Evolutionary conservation across 2,888 invertebrate genomes (phyloP), one percentile per base, ranked within the genome.

Genomic region (Seira sanloemensis): DNA sequence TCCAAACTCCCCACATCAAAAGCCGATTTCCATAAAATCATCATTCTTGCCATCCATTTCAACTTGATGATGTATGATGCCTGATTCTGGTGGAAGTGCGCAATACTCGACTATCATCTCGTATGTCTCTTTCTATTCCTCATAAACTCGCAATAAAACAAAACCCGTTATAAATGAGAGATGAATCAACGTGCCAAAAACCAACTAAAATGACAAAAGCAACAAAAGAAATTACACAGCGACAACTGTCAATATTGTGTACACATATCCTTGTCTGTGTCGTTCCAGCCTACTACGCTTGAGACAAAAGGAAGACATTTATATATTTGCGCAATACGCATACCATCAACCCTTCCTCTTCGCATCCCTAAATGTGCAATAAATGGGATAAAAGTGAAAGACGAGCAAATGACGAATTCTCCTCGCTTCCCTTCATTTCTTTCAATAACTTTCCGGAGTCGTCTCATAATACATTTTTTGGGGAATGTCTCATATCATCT

Each of bases 371-470:
- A 76, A 76, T 66, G 46, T 37, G 37, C 12, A 37, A 37, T 37
- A 37, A 37, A 37, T 37, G 12, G 12, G 12, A 4, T 37, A 37
- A 12, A 4, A 7, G 5, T 7, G 37, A 4, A 7, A 37, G 37
- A 80, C n/a, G n/a, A 76, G 46, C 75, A 81, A 76, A 81, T 81
- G 81, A 81, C 76, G 76, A 71, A 81, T 81, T 81, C 81, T 76
- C 76, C 66, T 81, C 76, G 69, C 21, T 46, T 74, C 68, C 16
- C 27, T 66, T 12, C 21, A 16, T 78, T 71, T 69, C 27, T 65
- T 66, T 75, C 80, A 7, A 37, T 37, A 4, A 80, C 75, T 80
- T 72, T 76, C 81, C 78, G 78, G 78, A 72, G 71, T 37, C 37
- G 4, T 37, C 12, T 37, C 12, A 4, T 37, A 37, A 7, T 12